Conservation (phyloP, 2,888 invertebrate species). For the Drosophila infuscata region DNA sequence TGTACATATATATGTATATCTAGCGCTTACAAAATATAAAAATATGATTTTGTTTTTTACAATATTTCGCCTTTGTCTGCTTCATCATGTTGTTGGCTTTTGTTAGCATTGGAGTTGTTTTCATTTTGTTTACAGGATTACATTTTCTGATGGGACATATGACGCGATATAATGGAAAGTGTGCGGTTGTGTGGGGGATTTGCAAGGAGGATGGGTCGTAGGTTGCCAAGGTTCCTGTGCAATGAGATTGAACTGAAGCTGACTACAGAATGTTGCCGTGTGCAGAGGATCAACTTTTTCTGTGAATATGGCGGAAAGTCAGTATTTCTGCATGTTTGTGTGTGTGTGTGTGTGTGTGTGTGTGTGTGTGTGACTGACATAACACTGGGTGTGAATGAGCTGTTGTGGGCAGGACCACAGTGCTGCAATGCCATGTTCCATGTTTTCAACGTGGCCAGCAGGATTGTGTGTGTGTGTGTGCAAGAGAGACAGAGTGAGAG, state of each 20-base stretch:
- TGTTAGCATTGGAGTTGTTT: constrained; percentile 28
- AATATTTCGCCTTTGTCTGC: constrained; percentile 26
- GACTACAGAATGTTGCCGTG: constrained; percentile 27
- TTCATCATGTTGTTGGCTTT: constrained; percentile 23
- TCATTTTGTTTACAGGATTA: constrained; percentile 46
- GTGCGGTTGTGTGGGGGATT: not conserved
- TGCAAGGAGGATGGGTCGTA: not conserved
- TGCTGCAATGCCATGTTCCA: constrained; percentile 29
- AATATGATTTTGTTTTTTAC: constrained; percentile 17
- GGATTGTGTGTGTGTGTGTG: constrained; percentile 16
- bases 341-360: not conserved
- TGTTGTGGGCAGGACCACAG: constrained; percentile 17
- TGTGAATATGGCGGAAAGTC: constrained; percentile 72
- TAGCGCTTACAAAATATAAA: not conserved
- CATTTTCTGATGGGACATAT: constrained; percentile 52
- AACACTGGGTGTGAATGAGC: constrained; percentile 13
- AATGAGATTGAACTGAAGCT: constrained; percentile 1
- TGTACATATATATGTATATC: constrained; percentile 1
- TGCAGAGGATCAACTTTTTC: constrained; percentile 73
- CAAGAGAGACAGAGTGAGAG: not conserved
- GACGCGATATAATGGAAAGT: constrained; percentile 15
- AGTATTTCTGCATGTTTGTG: constrained; percentile 27
- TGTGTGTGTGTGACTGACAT: constrained; percentile 20
- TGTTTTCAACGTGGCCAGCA: constrained; percentile 52
- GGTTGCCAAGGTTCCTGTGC: constrained; percentile 10